Base-by-base conservation (phyloP, 2,113 vertebrate genomes). In the Archocentrus centrarchus region DNA sequence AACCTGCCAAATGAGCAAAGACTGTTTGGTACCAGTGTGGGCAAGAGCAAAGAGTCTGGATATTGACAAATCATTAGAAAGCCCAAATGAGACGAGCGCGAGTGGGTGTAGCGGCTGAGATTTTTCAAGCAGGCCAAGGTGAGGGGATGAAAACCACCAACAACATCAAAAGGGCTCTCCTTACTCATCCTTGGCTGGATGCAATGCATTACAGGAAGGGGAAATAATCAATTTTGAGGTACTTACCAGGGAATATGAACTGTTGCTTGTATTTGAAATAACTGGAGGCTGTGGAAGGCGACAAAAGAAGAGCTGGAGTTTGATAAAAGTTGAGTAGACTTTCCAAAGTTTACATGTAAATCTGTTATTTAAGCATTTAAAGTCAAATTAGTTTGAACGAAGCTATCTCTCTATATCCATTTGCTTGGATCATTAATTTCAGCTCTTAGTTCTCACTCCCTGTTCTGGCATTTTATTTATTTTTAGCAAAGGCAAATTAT, bases 251-350 rank as follows among this genome's bases (percentile, higher is more conserved):
- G 92, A 99, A 99, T 93, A 99, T 98, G 96, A 99, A 99, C 94
- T 99, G 98, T 85, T 99, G 98, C 93, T 99, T 99, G 96, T 98
- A 99, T 92, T 99, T 99, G 95, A 98, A 99, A 92, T 99, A 99
- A 95, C 99, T 98, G 91, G 98, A 97, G 15, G 97, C 98, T 99
- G 93, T 83, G 53, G 93, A 53, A 91, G 80, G 92, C 88, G 94
- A 84, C 20, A 76, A 83, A 79, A 77, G 17, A 35, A 86, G 58
- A 88, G 59, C 14, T 47, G 6, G n/a, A 75, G 78, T 90, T 27
- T 79, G 44, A 81, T 73, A n/a, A 70, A 57, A 15, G 58, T n/a
- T 35, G 64, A 13, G 39, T 58, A 35, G 47, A 24, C 14, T 58
- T 53, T 55, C 22, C 10, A 59, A 24, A 27, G 41, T 7, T 50